phyloP scores from a whole-genome alignment of 2,113 vertebrate genomes.

The Turdus rufiventris region DNA sequence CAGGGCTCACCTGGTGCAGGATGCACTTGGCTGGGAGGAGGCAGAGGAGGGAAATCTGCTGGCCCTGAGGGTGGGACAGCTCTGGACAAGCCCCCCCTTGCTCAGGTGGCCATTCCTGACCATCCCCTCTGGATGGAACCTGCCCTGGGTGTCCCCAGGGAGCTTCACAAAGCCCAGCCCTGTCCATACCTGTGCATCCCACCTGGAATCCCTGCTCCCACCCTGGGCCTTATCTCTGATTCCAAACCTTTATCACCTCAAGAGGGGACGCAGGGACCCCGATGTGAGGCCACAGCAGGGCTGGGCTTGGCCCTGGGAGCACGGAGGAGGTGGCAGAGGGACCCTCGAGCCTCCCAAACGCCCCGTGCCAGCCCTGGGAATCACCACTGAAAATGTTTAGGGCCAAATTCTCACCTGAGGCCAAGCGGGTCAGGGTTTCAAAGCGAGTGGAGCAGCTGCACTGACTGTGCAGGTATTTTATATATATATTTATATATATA shows the following conservation, averaged over 20 bases:
- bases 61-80: neutral
- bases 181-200: neutral
- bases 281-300: fast-evolving
- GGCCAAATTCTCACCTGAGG: neutral
- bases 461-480: neutral
- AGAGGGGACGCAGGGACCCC: neutral
- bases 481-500: slow-evolving; percentile 13
- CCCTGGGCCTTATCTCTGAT: fast-evolving
- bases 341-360: fast-evolving
- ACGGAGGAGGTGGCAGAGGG: neutral
- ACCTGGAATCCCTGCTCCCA: neutral
- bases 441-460: neutral
- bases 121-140: fast-evolving
- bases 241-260: fast-evolving
- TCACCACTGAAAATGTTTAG: neutral
- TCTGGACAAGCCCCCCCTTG: neutral
- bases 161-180: neutral
- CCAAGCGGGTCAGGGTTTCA: neutral
- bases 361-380: neutral
- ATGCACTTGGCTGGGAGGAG: fast-evolving
- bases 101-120: neutral
- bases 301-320: neutral
- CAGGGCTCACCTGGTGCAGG: neutral
- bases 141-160: neutral
- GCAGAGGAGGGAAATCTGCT: neutral